Evolutionary conservation across 2,797 vertebrate genomes (phyloP).

Genomic region (Phoeniculus purpureus): DNA sequence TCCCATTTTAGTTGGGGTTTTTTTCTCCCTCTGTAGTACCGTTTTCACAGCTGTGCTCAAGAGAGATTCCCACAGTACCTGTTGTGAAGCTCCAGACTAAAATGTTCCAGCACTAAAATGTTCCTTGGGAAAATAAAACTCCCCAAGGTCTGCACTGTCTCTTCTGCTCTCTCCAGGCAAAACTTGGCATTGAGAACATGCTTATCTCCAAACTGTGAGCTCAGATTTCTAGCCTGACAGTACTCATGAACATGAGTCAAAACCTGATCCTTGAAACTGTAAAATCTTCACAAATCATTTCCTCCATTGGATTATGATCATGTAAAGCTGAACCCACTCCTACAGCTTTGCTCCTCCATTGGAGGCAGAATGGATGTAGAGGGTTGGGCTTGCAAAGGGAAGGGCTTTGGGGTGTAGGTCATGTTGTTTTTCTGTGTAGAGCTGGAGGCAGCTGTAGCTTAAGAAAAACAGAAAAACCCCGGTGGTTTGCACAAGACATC

Average conservation of each 20-base stretch:
- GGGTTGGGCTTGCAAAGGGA: neutral
- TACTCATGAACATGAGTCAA: neutral
- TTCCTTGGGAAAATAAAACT: neutral
- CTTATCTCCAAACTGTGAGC: neutral
- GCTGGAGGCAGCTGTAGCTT: slow-evolving; percentile 39
- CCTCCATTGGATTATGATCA: neutral
- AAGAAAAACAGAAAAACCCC: slow-evolving; percentile 28
- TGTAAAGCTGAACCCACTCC: neutral
- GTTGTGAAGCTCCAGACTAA: neutral
- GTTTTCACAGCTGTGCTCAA: neutral
- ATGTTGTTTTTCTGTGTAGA: neutral
- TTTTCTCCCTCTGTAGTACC: neutral
- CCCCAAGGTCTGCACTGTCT: neutral
- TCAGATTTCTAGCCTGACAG: neutral
- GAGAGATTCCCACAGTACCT: neutral
- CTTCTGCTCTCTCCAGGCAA: neutral
- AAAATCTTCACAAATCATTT: neutral
- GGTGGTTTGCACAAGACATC: slow-evolving; percentile 34
- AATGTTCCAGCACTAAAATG: neutral
- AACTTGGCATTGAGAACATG: neutral
- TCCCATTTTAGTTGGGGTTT: neutral
- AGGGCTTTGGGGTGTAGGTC: neutral
- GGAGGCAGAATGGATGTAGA: neutral
- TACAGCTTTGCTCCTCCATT: neutral
- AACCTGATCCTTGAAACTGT: neutral